Base-by-base conservation (phyloP, 2,888 invertebrate genomes). In the Drosophila robusta region DNA sequence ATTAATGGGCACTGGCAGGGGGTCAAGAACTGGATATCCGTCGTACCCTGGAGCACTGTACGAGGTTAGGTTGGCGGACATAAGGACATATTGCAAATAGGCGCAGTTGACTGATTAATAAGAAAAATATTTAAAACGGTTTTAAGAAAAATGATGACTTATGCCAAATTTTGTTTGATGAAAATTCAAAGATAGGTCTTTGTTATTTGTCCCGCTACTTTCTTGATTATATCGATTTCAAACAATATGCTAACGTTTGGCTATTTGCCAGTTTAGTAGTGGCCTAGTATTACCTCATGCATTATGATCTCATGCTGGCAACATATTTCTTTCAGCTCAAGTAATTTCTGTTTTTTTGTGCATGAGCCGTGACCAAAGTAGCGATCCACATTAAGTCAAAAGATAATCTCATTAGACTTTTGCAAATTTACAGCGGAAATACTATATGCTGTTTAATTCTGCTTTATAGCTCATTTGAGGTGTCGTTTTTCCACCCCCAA, bases 251-350 rank as follows among this genome's bases (percentile, higher is more conserved):
- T 11, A 32, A 9, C 14, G 49, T 60, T 7, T 14, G 11, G 18
- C n/a, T 44, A 14, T 32, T 56, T 34, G 46, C 34, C 9, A 24
- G 18, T 7, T 5, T 45, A 4, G 3, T 12, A 32, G 1, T 32
- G 47, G 22, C 3, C 32, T 14, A 39, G 38, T 7, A 55, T 71
- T 44, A 50, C 47, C 45, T 63, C 52, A 63, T 52, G 44, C n/a
- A 12, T 34, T n/a, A 74, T 87, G 84, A 84, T 80, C 80, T 86
- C 87, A 80, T 75, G 60, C 46, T 18, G 32, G 8, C 22, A 47
- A 12, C 9, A 9, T 24, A 44, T 62, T 54, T 34, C 24, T 26
- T 55, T 32, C 4, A 26, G 16, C 14, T n/a, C 12, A 36, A 54
- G 41, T 46, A 47, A 78, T 67, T 80, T 83, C 61, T 47, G 45